Evolutionary conservation across 2,888 invertebrate genomes (phyloP).

Genomic region (Agrochola circellaris): DNA sequence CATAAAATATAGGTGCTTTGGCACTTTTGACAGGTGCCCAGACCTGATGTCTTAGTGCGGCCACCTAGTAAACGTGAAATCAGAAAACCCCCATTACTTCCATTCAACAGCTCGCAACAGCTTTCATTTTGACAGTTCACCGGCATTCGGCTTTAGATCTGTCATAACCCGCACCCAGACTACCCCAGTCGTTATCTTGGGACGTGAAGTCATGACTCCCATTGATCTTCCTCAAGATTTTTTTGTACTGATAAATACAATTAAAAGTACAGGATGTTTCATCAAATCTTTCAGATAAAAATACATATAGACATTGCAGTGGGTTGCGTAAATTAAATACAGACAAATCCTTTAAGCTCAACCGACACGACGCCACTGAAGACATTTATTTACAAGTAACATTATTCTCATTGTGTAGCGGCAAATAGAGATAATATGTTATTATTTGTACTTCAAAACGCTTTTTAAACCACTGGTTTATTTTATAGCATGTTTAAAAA

Average conservation of each 20-base stretch:
- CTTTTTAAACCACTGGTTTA: constrained; percentile 1
- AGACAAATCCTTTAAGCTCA: constrained; percentile 35
- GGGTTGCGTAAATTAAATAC: constrained; percentile 42
- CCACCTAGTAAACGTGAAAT: too few relatives aligned
- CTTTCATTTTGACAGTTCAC: constrained; percentile 8
- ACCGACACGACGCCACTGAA: constrained; percentile 9
- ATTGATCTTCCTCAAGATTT: constrained; percentile 1
- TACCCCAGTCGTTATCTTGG: not conserved
- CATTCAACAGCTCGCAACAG: not conserved
- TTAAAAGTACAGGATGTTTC: constrained; percentile 5
- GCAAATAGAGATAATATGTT: constrained; percentile 31
- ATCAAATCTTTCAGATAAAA: constrained; percentile 21
- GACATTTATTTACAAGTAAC: not conserved
- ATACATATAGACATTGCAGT: constrained; percentile 12
- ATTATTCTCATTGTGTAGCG: constrained; percentile 6
- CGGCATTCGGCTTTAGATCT: not conserved
- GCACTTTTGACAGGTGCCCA: too few relatives aligned
- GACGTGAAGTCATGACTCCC: not conserved
- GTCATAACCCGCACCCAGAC: not conserved
- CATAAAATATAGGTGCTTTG: too few relatives aligned
- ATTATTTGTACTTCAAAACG: constrained; percentile 12
- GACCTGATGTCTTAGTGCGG: too few relatives aligned
- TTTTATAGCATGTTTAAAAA: not conserved
- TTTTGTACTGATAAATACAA: not conserved
- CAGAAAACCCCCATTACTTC: too few relatives aligned